Evolutionary conservation across 2,113 vertebrate genomes (phyloP).

Genomic region (Engraulis encrasicolus): DNA sequence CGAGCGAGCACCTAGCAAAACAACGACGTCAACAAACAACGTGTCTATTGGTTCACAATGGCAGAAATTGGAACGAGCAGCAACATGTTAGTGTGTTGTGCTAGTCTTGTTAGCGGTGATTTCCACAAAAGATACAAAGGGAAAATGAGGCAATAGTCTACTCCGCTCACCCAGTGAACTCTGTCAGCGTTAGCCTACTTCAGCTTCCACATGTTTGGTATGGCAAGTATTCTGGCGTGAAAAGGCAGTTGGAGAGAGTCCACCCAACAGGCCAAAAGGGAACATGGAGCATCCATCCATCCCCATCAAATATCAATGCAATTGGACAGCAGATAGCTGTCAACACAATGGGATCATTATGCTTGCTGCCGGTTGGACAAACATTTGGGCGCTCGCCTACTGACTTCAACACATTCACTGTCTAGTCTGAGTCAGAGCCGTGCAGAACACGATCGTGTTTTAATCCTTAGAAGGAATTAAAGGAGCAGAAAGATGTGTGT

Average conservation of each 20-base stretch:
- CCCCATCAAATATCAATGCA: conserved; percentile 34
- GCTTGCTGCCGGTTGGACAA: conserved; percentile 49
- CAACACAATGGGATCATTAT: conserved; percentile 37
- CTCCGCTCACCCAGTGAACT: neutral
- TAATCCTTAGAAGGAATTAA: neutral
- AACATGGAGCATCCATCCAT: conserved; percentile 4
- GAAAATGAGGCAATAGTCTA: neutral
- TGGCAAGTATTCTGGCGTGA: conserved; percentile 30
- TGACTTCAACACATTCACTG: conserved; percentile 38
- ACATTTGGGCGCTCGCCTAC: conserved; percentile 39
- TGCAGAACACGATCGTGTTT: conserved; percentile 24
- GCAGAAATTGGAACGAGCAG: neutral
- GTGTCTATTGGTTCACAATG: conserved; percentile 10
- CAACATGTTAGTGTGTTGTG: neutral
- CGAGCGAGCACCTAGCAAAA: neutral
- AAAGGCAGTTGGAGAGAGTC: conserved; percentile 22
- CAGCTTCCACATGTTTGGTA: conserved; percentile 16
- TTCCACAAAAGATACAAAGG: neutral
- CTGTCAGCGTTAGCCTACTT: conserved; percentile 9
- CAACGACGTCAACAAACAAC: conserved; percentile 29
- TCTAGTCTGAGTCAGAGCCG: conserved; percentile 24
- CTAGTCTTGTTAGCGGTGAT: neutral
- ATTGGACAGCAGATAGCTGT: conserved; percentile 26
- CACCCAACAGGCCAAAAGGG: conserved; percentile 12
- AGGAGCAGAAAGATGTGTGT: too few species aligned